Evolutionary conservation across 2,888 invertebrate species (phyloP).

Genomic region (Ellobium chinense): DNA sequence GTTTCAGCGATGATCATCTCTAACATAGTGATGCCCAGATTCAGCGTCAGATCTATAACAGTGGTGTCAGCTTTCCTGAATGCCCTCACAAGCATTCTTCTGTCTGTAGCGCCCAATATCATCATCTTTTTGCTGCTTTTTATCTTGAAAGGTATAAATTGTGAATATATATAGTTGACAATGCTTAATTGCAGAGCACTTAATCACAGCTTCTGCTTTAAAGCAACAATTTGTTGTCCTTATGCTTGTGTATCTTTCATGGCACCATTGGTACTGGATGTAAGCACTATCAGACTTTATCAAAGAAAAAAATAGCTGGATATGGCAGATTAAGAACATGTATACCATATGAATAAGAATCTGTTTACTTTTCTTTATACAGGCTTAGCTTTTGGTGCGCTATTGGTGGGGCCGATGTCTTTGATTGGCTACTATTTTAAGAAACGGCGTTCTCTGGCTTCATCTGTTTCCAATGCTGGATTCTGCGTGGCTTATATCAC

Average conservation of each 20-base stretch:
- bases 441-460: slow-evolving; percentile 22
- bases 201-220: no score
- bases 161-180: no score
- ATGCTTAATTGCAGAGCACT: no score
- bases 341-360: no score
- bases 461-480: slow-evolving; percentile 16
- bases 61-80: slow-evolving; percentile 1
- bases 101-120: slow-evolving; percentile 31
- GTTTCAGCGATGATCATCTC: background rate
- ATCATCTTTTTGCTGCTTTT: slow-evolving; percentile 26
- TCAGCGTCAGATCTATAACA: slow-evolving; percentile 2
- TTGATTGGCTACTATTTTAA: slow-evolving; percentile 43
- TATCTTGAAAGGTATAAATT: slow-evolving; percentile 34
- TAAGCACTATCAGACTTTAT: no score
- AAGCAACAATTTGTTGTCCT: no score
- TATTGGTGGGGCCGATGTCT: slow-evolving; percentile 28
- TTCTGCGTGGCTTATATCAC: slow-evolving; percentile 28
- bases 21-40: slow-evolving; percentile 25
- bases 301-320: no score
- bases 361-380: no score
- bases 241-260: no score
- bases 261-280: no score
- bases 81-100: background rate
- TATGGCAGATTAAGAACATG: no score
- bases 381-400: slow-evolving; percentile 27